Conservation (phyloP, 1,140 invertebrate genomes). For the Acromyrmex charruanus region DNA sequence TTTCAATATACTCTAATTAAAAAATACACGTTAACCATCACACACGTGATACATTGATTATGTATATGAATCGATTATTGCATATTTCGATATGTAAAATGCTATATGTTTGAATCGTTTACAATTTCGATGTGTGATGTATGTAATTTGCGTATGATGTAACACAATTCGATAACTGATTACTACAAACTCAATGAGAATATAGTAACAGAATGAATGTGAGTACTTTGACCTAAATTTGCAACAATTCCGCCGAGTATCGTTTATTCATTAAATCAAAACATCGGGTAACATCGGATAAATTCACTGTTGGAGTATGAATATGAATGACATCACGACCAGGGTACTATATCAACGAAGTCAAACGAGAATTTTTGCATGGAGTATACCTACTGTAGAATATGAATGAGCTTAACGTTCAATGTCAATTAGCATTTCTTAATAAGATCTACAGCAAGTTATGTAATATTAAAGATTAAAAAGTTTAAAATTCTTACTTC, state of each 20-base stretch:
- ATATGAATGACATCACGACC: conserved; percentile 27
- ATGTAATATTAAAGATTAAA: conserved; percentile 22
- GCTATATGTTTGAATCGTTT: neutral
- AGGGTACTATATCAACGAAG: neutral
- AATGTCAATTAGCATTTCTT: conserved; percentile 28
- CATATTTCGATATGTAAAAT: neutral
- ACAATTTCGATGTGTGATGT: conserved; percentile 33
- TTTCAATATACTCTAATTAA: conserved; percentile 13
- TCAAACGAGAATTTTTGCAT: conserved; percentile 28
- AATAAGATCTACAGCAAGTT: neutral
- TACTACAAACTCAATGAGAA: conserved; percentile 23
- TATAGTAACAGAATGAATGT: conserved; percentile 19
- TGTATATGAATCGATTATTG: conserved; percentile 16
- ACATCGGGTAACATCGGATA: conserved; percentile 24
- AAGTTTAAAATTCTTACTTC: neutral
- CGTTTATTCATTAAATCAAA: conserved; percentile 63
- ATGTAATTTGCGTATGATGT: conserved; percentile 23
- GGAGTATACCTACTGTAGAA: neutral
- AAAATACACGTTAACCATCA: neutral
- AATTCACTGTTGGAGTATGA: conserved; percentile 39
- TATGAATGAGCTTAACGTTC: conserved; percentile 26
- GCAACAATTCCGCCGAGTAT: conserved; percentile 38
- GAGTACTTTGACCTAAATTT: conserved; percentile 47
- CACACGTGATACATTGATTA: neutral
- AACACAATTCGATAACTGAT: conserved; percentile 15